Conservation (phyloP, 2,113 vertebrate species). For the Sisor rabdophorus region DNA sequence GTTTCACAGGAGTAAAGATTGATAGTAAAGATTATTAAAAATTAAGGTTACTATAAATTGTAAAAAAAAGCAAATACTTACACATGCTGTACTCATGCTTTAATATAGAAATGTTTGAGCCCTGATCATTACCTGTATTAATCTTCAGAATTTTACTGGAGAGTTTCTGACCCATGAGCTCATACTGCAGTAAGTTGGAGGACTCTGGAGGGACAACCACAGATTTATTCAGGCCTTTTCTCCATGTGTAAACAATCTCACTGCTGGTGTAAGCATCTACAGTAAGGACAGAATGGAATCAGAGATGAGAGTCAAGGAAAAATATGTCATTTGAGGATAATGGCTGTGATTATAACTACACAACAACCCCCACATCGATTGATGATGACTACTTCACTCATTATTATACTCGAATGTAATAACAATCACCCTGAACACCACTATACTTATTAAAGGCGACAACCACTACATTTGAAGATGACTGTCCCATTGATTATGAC, state of each 20-base stretch:
- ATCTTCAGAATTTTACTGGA: constrained; percentile 65
- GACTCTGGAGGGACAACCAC: constrained; percentile 74
- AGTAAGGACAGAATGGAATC: constrained; percentile 1
- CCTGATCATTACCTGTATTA: constrained; percentile 70
- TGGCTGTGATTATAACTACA: neutral
- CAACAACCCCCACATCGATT: no score
- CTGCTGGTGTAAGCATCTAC: constrained; percentile 72
- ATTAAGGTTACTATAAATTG: neutral
- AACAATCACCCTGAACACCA: no score
- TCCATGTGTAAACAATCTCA: constrained; percentile 76
- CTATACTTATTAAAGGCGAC: no score
- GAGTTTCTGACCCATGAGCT: constrained; percentile 69
- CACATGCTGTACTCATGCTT: neutral
- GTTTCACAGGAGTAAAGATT: neutral
- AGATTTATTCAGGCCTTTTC: constrained; percentile 65
- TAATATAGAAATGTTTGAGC: neutral
- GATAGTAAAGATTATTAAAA: no score
- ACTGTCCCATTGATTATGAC: no score
- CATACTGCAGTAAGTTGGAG: constrained; percentile 75
- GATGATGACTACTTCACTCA: no score
- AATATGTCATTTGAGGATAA: neutral
- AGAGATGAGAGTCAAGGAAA: neutral
- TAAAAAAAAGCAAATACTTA: neutral
- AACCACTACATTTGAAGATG: no score
- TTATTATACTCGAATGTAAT: no score